Evolutionary conservation across 2,888 invertebrate genomes (phyloP), one percentile per base, ranked within the genome.

Genomic region (Ophion ellenae): DNA sequence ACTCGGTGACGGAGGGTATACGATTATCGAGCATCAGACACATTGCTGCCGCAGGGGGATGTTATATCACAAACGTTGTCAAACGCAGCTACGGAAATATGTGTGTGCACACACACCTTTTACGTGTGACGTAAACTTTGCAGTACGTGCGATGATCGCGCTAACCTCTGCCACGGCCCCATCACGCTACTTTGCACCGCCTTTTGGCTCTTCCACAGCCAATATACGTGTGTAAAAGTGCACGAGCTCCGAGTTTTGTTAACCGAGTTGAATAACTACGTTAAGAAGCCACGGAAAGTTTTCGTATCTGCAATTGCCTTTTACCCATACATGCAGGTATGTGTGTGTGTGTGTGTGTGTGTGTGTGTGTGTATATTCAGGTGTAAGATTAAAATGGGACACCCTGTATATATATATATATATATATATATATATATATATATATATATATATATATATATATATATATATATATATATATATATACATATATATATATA

Each of bases 91-190:
- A n/a, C 28, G 20, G n/a, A 53, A 73, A 73, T 10, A 20, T 14
- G n/a, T 69, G 36, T 77, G 14, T 69, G 17, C 24, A 64, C 66
- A 4, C 63, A 28, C 71, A 69, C 11, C 47, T 47, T 47, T 47
- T 47, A 10, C 20, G 9, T 69, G 63, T 75, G 81, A 81, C 75
- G 81, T 83, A 83, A 83, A 78, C 73, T 83, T 78, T 78, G 78
- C 83, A 67, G 75, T 75, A 79, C 70, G 75, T 70, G 83, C 63
- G 79, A 79, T 61, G 74, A 74, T 74, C 81, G 61, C 66, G n/a
- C 67, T 67, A 67, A 74, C 40, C 40, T 59, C 67, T 67, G 45
- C 2, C 67, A 36, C 9, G 11, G n/a, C 59, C 28, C n/a, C 47
- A 80, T 81, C 81, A 81, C 79, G 79, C 79, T 70, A 84, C 75